Conservation (phyloP, 1,140 invertebrate species). For the Pogonognathellus flavescens region DNA sequence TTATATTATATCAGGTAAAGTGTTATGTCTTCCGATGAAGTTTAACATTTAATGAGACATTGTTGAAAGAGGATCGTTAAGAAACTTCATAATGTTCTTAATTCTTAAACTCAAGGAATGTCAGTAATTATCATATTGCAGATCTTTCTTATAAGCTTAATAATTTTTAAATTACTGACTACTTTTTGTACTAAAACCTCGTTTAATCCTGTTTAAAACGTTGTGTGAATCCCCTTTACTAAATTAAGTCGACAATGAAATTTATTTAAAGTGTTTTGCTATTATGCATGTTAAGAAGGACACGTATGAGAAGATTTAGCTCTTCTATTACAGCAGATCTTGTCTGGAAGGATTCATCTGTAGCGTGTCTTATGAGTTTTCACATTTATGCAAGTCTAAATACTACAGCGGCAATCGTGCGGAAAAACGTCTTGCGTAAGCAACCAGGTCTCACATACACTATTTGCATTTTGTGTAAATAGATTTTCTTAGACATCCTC, state of each 20-base stretch:
- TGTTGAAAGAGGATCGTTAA: constrained; percentile 30
- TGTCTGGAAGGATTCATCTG: neutral
- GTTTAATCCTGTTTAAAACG: neutral
- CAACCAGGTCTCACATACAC: neutral
- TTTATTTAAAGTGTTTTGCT: neutral
- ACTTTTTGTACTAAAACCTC: neutral
- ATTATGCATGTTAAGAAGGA: constrained; percentile 5
- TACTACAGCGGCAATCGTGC: neutral
- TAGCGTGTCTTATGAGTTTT: neutral
- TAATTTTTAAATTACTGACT: neutral
- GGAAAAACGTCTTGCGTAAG: constrained; percentile 26
- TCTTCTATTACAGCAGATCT: neutral
- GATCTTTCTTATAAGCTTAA: too few relatives aligned
- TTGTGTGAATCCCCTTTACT: neutral
- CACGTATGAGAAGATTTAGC: neutral
- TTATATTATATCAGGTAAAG: neutral
- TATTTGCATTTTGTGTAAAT: neutral
- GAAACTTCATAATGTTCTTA: neutral
- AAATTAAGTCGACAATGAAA: neutral
- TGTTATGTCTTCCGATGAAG: constrained; percentile 10
- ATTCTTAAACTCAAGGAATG: too few relatives aligned
- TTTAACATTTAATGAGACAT: constrained; percentile 37
- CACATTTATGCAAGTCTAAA: neutral
- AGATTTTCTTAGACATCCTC: constrained; percentile 1
- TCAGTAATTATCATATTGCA: too few relatives aligned